Base-by-base conservation (phyloP, 2,797 vertebrate species). In the Diplodus sargus region DNA sequence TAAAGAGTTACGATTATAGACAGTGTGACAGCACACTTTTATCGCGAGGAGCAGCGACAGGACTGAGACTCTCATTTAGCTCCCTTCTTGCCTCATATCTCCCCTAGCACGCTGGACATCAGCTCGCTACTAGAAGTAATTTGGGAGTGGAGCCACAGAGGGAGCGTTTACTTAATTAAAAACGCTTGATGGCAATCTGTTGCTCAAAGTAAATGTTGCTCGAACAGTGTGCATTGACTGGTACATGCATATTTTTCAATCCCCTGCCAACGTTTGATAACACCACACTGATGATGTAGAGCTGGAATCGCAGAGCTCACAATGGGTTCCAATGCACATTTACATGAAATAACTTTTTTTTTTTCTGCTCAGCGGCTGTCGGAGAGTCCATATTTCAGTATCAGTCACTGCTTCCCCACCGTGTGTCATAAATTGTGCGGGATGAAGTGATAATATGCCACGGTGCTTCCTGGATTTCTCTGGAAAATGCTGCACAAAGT, bases 131-230 rank as follows among this genome's bases (percentile, higher is more conserved):
- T 76, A 76, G 78, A 85, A 90, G 76, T 84, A 87, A 92, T 89
- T 89, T 90, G 76, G 25, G 72, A 87, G 67, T 30, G 74, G 54
- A 87, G 66, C 72, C 78, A 79, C 73, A 71, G 63, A 76, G 74
- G 87, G 85, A 75, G 39, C 63, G 76, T 91, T 91, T 76, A 87
- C 76, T 90, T 92, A 84, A 93, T 94, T 93, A 92, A 92, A 39
- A 93, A 89, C 80, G 83, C 82, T 89, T 77, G 63, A 91, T 87
- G 86, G 75, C 90, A 90, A 91, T 91, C 91, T 92, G 92, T 90
- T 91, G 85, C 82, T 79, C 74, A 76, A 75, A 82, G 69, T 88
- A 80, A 83, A 91, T 76, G 68, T 74, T 85, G 71, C 79, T 85
- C 75, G 80, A 71, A 90, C 84, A 86, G 81, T 74, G 64, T 81